These are phyloP conservation scores for Myrmecophaga tridactyla DNA, from an alignment of 2,113 vertebrate genomes.

Conservation along the genomic window DNA sequence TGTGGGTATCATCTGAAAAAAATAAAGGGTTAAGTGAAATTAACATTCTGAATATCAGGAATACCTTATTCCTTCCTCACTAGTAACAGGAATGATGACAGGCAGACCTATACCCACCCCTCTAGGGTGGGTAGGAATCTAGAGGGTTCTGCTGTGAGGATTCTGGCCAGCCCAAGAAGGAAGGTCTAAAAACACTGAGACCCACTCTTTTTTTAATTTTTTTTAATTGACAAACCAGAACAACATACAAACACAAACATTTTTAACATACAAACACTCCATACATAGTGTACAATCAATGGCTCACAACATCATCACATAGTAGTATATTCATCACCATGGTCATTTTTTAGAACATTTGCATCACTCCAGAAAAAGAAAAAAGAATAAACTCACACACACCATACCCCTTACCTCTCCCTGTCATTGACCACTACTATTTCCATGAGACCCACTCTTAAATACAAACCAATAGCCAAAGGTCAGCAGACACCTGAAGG, in stretches of 20 bases:
- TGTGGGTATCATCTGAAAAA: background rate
- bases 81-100: background rate
- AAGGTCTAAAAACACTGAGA: slow-evolving; percentile 33
- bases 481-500: background rate
- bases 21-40: background rate
- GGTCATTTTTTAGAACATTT: no score
- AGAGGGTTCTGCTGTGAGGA: background rate
- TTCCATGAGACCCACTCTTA: background rate
- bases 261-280: no score
- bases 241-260: no score
- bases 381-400: no score
- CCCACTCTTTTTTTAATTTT: no score
- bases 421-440: no score
- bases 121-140: background rate
- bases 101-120: background rate
- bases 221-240: no score
- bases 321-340: no score
- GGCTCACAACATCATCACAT: no score
- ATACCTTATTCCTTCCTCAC: background rate
- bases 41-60: background rate
- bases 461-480: background rate
- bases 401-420: no score
- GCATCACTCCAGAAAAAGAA: no score
- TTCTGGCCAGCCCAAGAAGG: background rate
- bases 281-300: no score